Conservation (phyloP, 2,888 invertebrate genomes). For the Luperina testacea region DNA sequence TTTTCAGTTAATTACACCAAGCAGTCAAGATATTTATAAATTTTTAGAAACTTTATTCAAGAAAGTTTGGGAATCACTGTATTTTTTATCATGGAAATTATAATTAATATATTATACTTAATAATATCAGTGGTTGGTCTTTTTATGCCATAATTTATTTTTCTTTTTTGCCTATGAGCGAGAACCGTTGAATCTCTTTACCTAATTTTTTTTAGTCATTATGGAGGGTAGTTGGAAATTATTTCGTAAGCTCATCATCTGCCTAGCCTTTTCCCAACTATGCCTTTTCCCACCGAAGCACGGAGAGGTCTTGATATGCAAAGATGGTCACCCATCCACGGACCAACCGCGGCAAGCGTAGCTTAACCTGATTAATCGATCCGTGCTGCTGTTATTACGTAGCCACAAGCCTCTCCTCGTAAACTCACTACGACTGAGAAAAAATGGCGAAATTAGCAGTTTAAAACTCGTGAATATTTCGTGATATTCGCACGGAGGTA, state of each 20-base stretch:
- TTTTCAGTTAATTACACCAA: background rate
- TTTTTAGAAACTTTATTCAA: background rate
- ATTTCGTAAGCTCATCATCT: background rate
- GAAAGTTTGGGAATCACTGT: constrained; percentile 20
- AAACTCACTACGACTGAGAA: too few species aligned
- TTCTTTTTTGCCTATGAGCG: background rate
- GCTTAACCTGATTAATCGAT: too few species aligned
- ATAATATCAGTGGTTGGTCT: constrained; percentile 23
- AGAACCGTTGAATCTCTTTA: background rate
- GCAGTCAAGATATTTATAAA: background rate
- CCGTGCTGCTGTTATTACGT: too few species aligned
- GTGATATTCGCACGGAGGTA: too few species aligned
- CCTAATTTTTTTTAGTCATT: background rate
- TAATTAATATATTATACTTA: constrained; percentile 27
- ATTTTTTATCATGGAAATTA: constrained; percentile 21
- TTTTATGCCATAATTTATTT: constrained; percentile 18
- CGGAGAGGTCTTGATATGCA: too few species aligned
- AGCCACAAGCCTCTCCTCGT: too few species aligned
- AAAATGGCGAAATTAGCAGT: too few species aligned
- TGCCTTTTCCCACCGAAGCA: too few species aligned
- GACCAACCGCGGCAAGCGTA: too few species aligned
- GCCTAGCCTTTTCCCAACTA: too few species aligned
- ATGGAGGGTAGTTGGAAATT: background rate
- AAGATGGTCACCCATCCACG: too few species aligned
- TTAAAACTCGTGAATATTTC: background rate